Evolutionary conservation across 1,140 invertebrate genomes (phyloP), one percentile per base, ranked within the genome.

Genomic region (Lordiphosa collinella): DNA sequence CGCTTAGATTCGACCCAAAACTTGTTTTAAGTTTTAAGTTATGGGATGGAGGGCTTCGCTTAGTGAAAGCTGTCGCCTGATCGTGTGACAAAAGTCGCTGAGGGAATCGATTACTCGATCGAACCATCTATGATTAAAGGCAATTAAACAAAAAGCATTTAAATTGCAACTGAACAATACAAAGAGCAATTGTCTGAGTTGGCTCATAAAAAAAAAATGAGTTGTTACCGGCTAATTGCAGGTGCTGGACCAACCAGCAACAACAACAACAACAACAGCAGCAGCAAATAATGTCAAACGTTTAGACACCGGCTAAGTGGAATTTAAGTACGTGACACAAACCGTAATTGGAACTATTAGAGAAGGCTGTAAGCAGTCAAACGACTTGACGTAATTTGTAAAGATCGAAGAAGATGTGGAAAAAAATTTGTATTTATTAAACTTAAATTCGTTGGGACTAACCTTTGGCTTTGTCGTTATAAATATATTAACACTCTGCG

Each of bases 11-110:
- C 55, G 61, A 51, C 31, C 37, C 44, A 73, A 84, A 84, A 84
- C 79, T 78, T 73, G 79, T 84, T 84, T 84, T 65, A 84, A 84
- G 63, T 76, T 82, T 84, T 82, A 84, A 67, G 57, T 60, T 63
- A 60, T 60, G 34, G 34, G 47, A 18, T 22, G 16, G 16, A 10
- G n/a, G 31, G 13, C 16, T 29, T n/a, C 11, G 6, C 47, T 64
- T 43, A 59, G 62, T 67, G 76, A 82, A 82, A 82, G 76, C 78
- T 82, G 66, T 41, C 82, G 71, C 6, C 5, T 7, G 71, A 80
- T 76, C 76, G 76, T 82, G 76, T 80, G 76, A 80, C 76, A 80
- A 71, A 65, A 55, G 57, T 56, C 52, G 51, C 65, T 36, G 12
- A 32, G 44, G 32, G 44, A 58, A 52, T 68, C 35, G 61, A 71